These are phyloP conservation scores for Agrilus mali DNA, from an alignment of 2,888 invertebrate genomes.

Conservation along the genomic window DNA sequence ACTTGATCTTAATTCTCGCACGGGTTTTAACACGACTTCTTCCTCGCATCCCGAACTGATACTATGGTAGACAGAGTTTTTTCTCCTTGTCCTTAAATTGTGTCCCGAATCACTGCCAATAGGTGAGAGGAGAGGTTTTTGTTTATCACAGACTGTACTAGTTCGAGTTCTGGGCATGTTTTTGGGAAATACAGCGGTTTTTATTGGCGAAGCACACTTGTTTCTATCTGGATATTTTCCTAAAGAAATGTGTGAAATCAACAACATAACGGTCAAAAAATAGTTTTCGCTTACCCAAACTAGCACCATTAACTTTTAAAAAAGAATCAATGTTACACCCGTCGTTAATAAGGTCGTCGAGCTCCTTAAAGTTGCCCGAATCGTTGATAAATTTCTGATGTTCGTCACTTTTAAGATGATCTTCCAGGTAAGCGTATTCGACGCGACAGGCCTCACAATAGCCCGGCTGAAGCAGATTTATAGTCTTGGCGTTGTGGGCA, in stretches of 20 bases:
- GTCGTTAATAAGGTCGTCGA: conserved; percentile 55
- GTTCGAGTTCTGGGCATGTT: conserved; percentile 22
- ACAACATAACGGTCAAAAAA: too few relatives aligned
- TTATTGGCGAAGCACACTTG: conserved; percentile 6
- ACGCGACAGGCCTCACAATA: conserved; percentile 73
- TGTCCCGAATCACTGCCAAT: conserved; percentile 27
- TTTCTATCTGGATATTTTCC: background rate
- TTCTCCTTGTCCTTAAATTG: conserved; percentile 30
- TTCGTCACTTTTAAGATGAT: conserved; percentile 61
- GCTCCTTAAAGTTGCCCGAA: conserved; percentile 58
- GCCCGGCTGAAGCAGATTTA: conserved; percentile 37
- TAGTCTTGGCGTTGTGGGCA: conserved; percentile 22
- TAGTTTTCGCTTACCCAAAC: conserved; percentile 13
- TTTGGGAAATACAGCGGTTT: conserved; percentile 1
- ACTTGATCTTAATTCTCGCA: conserved; percentile 24
- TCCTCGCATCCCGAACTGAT: conserved; percentile 31
- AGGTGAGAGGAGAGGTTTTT: conserved; percentile 21
- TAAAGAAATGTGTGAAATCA: too few relatives aligned
- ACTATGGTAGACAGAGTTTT: conserved; percentile 23
- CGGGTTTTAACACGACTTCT: conserved; percentile 25
- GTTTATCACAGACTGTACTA: conserved; percentile 16
- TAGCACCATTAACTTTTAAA: conserved; percentile 44
- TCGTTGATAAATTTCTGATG: conserved; percentile 63
- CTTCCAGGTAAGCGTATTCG: conserved; percentile 55
- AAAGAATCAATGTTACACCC: conserved; percentile 58